Base-by-base conservation (phyloP, 1,140 invertebrate genomes). In the Carcinoscorpius rotundicauda region DNA sequence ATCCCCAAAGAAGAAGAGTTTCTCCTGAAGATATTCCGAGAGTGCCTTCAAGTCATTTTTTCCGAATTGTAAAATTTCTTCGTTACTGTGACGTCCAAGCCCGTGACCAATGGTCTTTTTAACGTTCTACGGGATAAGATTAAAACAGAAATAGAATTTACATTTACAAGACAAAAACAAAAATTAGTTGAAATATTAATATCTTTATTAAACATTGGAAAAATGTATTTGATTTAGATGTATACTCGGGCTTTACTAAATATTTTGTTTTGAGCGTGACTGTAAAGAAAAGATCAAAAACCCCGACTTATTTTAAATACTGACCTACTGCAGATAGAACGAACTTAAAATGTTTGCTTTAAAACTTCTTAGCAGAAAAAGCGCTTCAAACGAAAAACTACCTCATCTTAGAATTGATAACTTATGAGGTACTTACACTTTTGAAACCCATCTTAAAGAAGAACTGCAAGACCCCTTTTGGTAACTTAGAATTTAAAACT, bases 1-100 rank as follows among this genome's bases (percentile, higher is more conserved):
- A 73, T 95, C 89, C 48, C 93, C 92, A 74, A 94, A 95, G 84
- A 95, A 94, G 83, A 92, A 97, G 6, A 87, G 87, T 76, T 93
- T 93, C 73, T 91, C 90, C 58, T 87, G 87, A 58, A 97, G 81
- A 77, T 91, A 84, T 72, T 93, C 88, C 59, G 88, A 89, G 49
- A 96, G 83, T n/a, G 91, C 90, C 77, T 89, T 88, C 66, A 96
- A 80, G 80, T 97, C 93, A 68, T 87, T 85, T 76, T 89, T 87
- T 62, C 91, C 92, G 71, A 94, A 91, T 75, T 92, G 87, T 70
- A 87, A 82, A 69, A 94, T 89, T 77, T 95, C 91, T 69, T 95
- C 91, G 62, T 87, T 82, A 68, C 85, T 89, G 77, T 95, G 89
- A 49, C 93, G 87, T 63, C 91, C 93, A 76, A 95, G 89, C 65